phyloP scores from a whole-genome alignment of 2,113 vertebrate genomes.

The Sturnus vulgaris region DNA sequence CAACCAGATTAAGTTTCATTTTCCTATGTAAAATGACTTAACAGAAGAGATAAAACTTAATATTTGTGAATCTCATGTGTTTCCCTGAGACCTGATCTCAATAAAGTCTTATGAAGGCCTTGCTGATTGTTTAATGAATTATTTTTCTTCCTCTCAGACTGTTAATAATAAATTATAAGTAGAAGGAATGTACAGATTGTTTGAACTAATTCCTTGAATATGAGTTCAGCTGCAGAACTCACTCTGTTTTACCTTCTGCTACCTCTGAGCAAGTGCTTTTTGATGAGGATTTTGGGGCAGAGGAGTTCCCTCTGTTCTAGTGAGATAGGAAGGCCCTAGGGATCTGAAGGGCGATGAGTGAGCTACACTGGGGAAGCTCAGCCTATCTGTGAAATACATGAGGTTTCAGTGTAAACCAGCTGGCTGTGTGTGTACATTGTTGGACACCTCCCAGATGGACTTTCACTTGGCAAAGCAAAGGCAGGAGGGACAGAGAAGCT shows the following conservation, averaged over 20 bases:
- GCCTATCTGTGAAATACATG: not conserved
- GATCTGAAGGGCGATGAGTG: not conserved
- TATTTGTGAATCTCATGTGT: constrained; percentile 43
- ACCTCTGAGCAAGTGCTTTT: not conserved
- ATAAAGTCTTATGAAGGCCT: constrained; percentile 41
- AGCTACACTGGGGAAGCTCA: rapidly evolving
- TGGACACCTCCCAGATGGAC: not conserved
- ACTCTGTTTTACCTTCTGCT: not conserved
- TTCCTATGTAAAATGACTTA: constrained; percentile 59
- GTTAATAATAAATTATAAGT: constrained; percentile 44
- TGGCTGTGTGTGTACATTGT: not conserved
- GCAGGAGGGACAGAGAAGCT: not conserved
- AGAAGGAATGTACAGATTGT: not conserved
- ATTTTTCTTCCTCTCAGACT: constrained; percentile 46
- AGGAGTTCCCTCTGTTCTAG: not conserved
- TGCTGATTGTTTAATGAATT: constrained; percentile 54
- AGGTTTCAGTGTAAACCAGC: not conserved
- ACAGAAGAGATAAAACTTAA: constrained; percentile 51
- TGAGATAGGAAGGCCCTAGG: not conserved
- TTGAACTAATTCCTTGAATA: constrained; percentile 15
- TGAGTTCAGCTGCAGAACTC: not conserved
- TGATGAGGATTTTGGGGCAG: not conserved
- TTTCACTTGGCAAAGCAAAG: not conserved
- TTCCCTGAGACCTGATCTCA: constrained; percentile 47
- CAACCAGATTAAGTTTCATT: constrained; percentile 43